Percentiles rank a stretch among this genome's conserved stretches.
These are phyloP conservation scores for Xenopus borealis DNA, from an alignment of 2,113 vertebrate genomes.

Conservation along the genomic window DNA sequence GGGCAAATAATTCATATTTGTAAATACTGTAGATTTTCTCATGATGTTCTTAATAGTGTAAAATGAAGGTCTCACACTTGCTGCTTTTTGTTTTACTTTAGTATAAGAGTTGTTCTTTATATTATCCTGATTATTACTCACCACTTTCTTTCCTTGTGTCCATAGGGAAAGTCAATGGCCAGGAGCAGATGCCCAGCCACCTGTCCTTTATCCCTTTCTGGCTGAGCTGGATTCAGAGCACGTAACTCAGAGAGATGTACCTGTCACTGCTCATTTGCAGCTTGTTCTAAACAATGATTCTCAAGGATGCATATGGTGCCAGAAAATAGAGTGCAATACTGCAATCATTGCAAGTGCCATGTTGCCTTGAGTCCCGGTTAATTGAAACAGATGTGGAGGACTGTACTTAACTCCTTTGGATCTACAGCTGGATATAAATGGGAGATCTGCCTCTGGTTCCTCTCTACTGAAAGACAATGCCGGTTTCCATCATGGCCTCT, in stretches of 20 bases:
- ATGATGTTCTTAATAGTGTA: too few relatives aligned
- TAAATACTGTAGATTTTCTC: too few relatives aligned
- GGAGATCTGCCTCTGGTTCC: constrained; percentile 7
- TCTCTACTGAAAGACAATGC: constrained; percentile 59
- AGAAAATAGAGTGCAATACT: not conserved
- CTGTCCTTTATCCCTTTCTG: not conserved
- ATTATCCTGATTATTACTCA: too few relatives aligned
- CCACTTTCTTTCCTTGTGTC: not conserved
- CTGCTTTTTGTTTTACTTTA: too few relatives aligned
- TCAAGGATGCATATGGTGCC: not conserved
- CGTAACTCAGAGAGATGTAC: not conserved
- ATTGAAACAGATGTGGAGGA: constrained; percentile 33
- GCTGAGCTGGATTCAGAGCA: not conserved
- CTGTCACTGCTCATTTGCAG: not conserved
- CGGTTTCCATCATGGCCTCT: constrained; percentile 77
- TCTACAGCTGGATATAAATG: constrained; percentile 13
- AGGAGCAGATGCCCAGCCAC: constrained; percentile 5
- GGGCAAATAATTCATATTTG: too few relatives aligned
- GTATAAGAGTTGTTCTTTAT: too few relatives aligned
- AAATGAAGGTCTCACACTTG: too few relatives aligned
- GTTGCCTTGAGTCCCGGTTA: not conserved
- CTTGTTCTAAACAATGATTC: not conserved
- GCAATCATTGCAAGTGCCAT: not conserved
- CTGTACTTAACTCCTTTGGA: constrained; percentile 11
- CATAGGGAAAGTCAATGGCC: not conserved